phyloP scores from a whole-genome alignment of 64 coral and sea anemone genomes.

The Exaiptasia diaphana region DNA sequence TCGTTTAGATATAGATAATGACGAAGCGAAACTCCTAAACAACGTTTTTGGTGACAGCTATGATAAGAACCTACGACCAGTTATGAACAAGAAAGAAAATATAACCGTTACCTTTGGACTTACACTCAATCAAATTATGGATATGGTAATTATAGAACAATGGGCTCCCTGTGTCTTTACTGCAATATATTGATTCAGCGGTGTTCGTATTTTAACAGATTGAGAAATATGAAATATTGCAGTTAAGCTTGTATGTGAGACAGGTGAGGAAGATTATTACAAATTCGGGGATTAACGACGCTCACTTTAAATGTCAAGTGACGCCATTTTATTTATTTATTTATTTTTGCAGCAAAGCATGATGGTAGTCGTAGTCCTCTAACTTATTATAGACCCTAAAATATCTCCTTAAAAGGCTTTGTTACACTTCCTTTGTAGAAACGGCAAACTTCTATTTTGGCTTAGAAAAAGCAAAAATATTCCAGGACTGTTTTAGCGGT shows the following conservation, averaged over 20 bases:
- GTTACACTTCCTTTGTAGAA: no score
- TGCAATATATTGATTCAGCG: neutral
- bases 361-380: no score
- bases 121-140: conserved; percentile 20
- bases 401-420: no score
- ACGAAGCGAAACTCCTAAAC: neutral
- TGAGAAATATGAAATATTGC: conserved; percentile 46
- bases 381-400: no score
- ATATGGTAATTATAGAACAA: neutral
- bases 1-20: neutral
- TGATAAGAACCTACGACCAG: conserved; percentile 8
- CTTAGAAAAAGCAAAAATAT: no score
- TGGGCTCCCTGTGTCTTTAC: neutral
- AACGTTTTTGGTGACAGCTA: neutral
- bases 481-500: no score
- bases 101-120: neutral
- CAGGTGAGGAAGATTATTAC: conserved; percentile 40
- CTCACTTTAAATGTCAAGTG: no score
- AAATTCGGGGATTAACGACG: no score
- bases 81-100: neutral
- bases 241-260: conserved; percentile 51
- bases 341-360: no score
- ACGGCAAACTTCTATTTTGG: no score
- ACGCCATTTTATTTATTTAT: no score
- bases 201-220: conserved; percentile 4